phyloP scores from a whole-genome alignment of 2,113 vertebrate genomes.

The Merops nubicus region DNA sequence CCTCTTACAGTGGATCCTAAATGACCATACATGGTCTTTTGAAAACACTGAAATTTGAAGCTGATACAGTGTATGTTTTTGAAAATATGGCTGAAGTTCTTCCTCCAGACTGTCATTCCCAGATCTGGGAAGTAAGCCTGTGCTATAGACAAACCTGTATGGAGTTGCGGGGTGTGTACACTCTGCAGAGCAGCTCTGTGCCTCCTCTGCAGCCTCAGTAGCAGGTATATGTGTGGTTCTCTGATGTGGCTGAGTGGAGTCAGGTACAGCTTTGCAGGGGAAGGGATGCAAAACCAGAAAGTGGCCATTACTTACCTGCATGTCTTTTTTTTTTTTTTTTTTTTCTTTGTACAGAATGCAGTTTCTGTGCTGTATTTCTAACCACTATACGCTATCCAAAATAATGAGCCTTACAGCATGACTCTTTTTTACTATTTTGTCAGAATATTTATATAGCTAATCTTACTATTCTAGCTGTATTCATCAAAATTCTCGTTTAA shows the following conservation, averaged over 20 bases:
- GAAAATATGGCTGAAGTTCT: neutral
- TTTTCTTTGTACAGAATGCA: neutral
- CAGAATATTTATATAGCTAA: neutral
- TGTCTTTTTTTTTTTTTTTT: too few species aligned
- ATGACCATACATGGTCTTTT: neutral
- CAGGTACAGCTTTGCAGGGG: neutral
- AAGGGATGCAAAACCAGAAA: neutral
- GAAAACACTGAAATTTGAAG: neutral
- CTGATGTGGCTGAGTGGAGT: neutral
- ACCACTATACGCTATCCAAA: neutral
- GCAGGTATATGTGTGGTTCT: neutral
- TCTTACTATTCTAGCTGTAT: neutral
- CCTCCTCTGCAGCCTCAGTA: neutral
- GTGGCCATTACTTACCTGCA: neutral
- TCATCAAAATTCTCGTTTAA: neutral
- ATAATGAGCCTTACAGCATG: neutral
- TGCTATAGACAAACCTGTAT: neutral
- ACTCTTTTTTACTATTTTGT: neutral
- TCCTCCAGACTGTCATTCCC: neutral
- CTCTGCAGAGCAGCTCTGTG: neutral
- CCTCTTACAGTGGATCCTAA: neutral
- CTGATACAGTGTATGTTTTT: neutral
- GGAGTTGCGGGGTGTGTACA: neutral
- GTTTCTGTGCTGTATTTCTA: neutral
- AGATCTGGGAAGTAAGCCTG: neutral